A percentile compares a stretch with the other conserved stretches of the same genome.
phyloP scores from a whole-genome alignment of 2,113 vertebrate species.

The Poicephalus meyeri region DNA sequence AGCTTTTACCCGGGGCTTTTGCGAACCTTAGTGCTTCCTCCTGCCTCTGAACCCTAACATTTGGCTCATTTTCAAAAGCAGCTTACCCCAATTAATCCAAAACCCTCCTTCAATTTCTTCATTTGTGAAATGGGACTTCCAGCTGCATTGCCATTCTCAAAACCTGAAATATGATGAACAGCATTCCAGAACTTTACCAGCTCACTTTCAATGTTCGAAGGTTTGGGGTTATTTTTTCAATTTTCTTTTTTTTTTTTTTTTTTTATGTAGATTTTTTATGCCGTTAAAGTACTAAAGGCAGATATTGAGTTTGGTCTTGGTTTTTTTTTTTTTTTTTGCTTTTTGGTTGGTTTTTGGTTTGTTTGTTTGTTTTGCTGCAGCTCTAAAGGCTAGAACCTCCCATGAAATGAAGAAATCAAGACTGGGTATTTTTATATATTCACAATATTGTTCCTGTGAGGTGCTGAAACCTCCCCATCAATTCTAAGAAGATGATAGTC shows the following conservation, averaged over 20 bases:
- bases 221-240: neutral
- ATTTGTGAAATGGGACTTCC: neutral
- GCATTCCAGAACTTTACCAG: neutral
- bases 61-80: neutral
- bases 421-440: neutral
- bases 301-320: neutral
- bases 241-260: neutral
- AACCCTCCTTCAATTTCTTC: neutral
- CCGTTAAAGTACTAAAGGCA: neutral
- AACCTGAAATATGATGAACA: neutral
- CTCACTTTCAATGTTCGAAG: neutral
- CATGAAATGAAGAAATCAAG: neutral
- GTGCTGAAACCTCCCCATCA: neutral
- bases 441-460: neutral
- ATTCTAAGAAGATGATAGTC: neutral
- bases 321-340: neutral
- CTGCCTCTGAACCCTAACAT: neutral
- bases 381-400: neutral
- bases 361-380: neutral
- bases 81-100: neutral
- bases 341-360: neutral
- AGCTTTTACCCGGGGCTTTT: neutral
- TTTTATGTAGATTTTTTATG: neutral
- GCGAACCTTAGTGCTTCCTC: neutral
- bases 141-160: neutral